Conservation (phyloP, 2,888 invertebrate species). For the Acronicta aceris region DNA sequence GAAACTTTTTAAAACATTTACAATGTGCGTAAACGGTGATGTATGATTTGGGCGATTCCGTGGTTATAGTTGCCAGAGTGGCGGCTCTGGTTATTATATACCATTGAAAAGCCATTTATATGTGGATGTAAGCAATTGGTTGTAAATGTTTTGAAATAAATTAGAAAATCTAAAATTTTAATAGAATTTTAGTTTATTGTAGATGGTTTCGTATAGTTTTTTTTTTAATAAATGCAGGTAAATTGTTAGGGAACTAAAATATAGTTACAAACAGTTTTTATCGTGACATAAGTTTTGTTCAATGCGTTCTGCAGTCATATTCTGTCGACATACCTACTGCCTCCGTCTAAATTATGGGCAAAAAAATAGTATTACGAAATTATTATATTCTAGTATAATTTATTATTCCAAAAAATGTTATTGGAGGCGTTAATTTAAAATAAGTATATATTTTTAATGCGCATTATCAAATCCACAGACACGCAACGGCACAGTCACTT, state of each 20-base stretch:
- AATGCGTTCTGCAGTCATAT: too few relatives aligned
- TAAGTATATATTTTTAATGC: too few relatives aligned
- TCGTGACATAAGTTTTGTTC: too few relatives aligned
- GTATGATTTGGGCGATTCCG: slow-evolving; percentile 52
- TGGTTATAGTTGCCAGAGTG: slow-evolving; percentile 74
- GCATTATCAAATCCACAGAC: slow-evolving; percentile 81
- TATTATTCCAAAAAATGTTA: too few relatives aligned
- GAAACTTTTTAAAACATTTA: slow-evolving; percentile 43
- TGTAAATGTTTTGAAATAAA: slow-evolving; percentile 48
- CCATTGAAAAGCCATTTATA: slow-evolving; percentile 54
- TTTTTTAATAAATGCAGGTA: too few relatives aligned
- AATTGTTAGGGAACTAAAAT: not conserved
- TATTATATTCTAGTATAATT: not conserved
- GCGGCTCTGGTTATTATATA: slow-evolving; percentile 78
- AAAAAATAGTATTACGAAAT: slow-evolving; percentile 23
- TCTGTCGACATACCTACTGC: slow-evolving; percentile 5
- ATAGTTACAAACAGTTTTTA: not conserved
- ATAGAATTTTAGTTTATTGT: too few relatives aligned
- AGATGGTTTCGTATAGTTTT: too few relatives aligned
- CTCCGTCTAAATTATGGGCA: slow-evolving; percentile 43
- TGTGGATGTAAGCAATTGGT: slow-evolving; percentile 46
- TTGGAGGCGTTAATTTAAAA: too few relatives aligned
- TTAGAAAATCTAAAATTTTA: too few relatives aligned
- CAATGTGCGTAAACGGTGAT: slow-evolving; percentile 59
- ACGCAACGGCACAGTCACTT: slow-evolving; percentile 91